Evolutionary conservation across 2,888 invertebrate genomes (phyloP).

Genomic region (Diplazon laetatorius): DNA sequence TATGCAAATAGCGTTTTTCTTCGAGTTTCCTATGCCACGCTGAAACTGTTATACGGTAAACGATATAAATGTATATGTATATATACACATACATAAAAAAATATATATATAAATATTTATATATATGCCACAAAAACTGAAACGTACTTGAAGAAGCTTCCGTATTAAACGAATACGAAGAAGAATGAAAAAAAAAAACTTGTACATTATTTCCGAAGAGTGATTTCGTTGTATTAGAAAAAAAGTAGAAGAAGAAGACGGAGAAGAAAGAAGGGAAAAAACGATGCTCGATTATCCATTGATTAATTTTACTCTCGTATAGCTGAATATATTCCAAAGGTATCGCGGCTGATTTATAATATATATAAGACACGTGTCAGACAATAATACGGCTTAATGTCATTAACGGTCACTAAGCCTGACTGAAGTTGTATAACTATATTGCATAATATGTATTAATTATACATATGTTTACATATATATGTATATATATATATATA

Average conservation of each 20-base stretch:
- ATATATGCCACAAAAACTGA: constrained; percentile 6
- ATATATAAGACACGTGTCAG: constrained; percentile 67
- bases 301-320: constrained; percentile 36
- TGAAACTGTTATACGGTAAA: constrained; percentile 31
- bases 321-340: constrained; percentile 38
- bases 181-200: constrained; percentile 7
- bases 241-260: neutral
- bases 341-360: constrained; percentile 44
- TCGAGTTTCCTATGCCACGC: constrained; percentile 46
- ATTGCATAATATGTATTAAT: constrained; percentile 64
- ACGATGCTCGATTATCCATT: constrained; percentile 18
- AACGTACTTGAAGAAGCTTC: constrained; percentile 39
- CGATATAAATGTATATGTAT: constrained; percentile 13
- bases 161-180: constrained; percentile 12
- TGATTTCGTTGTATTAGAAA: constrained; percentile 35
- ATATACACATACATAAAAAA: neutral
- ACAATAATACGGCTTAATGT: constrained; percentile 70
- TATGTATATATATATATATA: too few relatives aligned
- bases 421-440: constrained; percentile 66
- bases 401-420: constrained; percentile 68
- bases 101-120: constrained; percentile 14
- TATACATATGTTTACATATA: constrained; percentile 60
- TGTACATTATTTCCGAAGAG: constrained; percentile 39
- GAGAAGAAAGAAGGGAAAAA: neutral
- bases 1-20: constrained; percentile 43